Base-by-base conservation (phyloP, 2,888 invertebrate species). In the Aporophyla nigra region DNA sequence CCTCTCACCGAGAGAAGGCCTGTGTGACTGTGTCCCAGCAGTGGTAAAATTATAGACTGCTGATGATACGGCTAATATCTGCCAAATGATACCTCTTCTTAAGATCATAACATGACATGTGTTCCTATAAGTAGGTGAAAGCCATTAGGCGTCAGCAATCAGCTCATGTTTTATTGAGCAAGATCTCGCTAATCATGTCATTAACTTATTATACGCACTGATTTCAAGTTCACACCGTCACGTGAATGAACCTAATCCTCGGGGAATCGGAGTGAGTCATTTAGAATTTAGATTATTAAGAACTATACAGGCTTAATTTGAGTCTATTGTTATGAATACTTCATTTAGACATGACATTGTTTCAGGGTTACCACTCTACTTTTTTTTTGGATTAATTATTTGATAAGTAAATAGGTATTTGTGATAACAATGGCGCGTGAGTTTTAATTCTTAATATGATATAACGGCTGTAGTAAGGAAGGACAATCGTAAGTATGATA, bases 141-240 rank as follows among this genome's bases (percentile, higher is more conserved):
- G n/a, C 16, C 21, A 63, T 67, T 56, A 58, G 27, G 24, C 43
- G 7, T 69, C 33, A 63, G 58, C 56, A 71, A 56, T 56, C 66
- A 62, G 53, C 61, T 78, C 69, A 43, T 73, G 66, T 58, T 51
- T 66, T 54, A 78, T 83, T 83, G 83, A 80, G 81, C 66, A 75
- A 81, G 54, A 75, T 62, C 71, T 59, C 61, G 27, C 62, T 75
- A 51, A 80, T 74, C 71, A 84, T 80, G 43, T 72, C 51, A 68
- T 62, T 79, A 82, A 53, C 49, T 63, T 72, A 71, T 66, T 33
- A 56, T 58, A 51, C 21, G 69, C n/a, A 49, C 43, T 49, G 24
- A 63, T 75, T 78, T 75, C 81, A 80, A 84, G 85, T 68, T 76
- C 84, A 79, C 53, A 62, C n/a, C 51, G 58, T 82, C 70, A 63